Base-by-base conservation (phyloP, 2,888 invertebrate genomes). In the Epistrophe eligans region DNA sequence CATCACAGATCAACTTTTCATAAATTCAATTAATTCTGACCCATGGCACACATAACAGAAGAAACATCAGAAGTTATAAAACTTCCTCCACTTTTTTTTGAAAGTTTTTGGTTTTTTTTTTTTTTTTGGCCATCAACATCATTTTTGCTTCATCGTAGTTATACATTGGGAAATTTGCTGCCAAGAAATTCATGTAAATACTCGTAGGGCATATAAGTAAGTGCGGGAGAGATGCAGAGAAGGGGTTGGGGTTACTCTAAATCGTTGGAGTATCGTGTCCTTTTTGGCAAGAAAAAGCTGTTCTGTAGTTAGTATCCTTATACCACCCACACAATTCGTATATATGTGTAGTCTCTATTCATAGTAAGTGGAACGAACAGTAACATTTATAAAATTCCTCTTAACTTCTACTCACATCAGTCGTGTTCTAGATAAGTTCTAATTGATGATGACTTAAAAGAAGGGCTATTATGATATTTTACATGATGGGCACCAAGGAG, bases 1-100 rank as follows among this genome's bases (percentile, higher is more conserved):
- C 48, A 73, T 60, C 62, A 77, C 60, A 60, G 70, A 74, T 77
- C 77, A 81, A 85, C 73, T 85, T 85, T 85, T 85, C 77, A 81
- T 81, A 81, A 81, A 85, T 85, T 85, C 85, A 85, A 85, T 85
- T 85, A 85, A 81, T 57, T 81, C 48, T 81, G 81, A 85, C 85
- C 81, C 81, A 62, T 81, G 64, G 50, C 45, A 71, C 73, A 70
- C 57, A 77, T 52, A 81, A 45, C 67, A 57, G 64, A 48, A 52
- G 50, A 50, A 73, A 77, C 55, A 81, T 45, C 72, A 55, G 38
- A 77, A 58, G 76, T 72, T 72, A 66, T 48, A 77, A 85, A 81
- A 81, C 73, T 85, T 77, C 48, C 62, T 58, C 40, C 45, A 43
- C 38, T 66, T 70, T 52, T 58, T 62, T 64, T 62, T 64, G 24